Percentiles rank a stretch among this genome's conserved stretches.
Evolutionary conservation across 2,888 invertebrate genomes (phyloP).

Genomic region (Eristalis arbustorum): DNA sequence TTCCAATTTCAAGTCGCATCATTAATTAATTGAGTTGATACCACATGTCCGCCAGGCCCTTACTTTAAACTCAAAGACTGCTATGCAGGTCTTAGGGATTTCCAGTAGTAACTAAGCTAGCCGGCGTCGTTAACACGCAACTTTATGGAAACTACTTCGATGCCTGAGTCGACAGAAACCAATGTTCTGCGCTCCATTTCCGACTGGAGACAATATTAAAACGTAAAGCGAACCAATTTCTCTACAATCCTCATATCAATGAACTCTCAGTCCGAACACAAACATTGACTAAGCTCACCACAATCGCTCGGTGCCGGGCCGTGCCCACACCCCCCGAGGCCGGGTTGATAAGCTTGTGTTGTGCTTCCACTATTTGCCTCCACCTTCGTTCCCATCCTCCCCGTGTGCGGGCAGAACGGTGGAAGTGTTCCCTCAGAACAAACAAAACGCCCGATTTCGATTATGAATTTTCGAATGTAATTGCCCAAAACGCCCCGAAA

Average conservation of each 20-base stretch:
- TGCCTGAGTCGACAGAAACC: not conserved
- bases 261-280: slow-evolving; percentile 38
- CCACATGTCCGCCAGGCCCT: not conserved
- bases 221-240: slow-evolving; percentile 44
- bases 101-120: not conserved
- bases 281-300: slow-evolving; percentile 49
- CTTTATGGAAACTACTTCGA: not conserved
- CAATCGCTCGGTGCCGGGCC: slow-evolving; percentile 17
- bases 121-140: not conserved
- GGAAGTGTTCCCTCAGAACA: slow-evolving; percentile 45
- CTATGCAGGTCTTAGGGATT: not conserved
- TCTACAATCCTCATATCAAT: slow-evolving; percentile 51
- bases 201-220: slow-evolving; percentile 17
- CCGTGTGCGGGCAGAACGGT: not conserved
- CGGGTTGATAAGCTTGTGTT: not conserved
- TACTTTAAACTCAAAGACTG: not conserved
- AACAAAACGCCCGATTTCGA: slow-evolving; percentile 61
- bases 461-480: slow-evolving; percentile 67
- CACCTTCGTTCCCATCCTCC: not conserved
- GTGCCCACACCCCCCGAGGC: not conserved
- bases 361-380: slow-evolving; percentile 31
- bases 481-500: slow-evolving; percentile 52
- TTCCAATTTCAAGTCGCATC: not conserved
- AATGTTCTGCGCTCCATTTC: not conserved
- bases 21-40: not conserved